These are phyloP conservation scores for Pyrrhura leucotis DNA, from an alignment of 2,797 vertebrate genomes.

Conservation along the genomic window DNA sequence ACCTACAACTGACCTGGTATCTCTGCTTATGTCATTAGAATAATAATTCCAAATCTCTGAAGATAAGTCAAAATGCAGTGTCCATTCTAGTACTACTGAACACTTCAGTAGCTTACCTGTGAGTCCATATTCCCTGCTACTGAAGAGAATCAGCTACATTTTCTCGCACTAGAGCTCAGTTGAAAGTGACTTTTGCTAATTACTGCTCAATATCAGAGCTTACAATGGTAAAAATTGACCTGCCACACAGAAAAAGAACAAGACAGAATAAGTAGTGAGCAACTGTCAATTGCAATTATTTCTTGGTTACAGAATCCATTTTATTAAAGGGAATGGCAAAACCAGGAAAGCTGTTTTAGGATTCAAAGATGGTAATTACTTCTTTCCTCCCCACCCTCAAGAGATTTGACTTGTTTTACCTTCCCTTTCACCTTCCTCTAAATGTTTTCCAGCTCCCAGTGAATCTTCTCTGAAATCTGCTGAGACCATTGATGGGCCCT, in stretches of 20 bases:
- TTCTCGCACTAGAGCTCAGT: background rate
- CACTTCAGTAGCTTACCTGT: background rate
- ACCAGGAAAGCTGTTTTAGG: background rate
- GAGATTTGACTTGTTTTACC: background rate
- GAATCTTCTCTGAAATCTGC: background rate
- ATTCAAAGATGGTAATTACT: background rate
- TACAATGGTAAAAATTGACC: slow-evolving; percentile 43
- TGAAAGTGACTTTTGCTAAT: slow-evolving; percentile 45
- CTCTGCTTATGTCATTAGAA: slow-evolving; percentile 28
- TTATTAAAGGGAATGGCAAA: background rate
- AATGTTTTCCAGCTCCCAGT: background rate
- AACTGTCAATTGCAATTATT: slow-evolving; percentile 1
- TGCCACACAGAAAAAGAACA: background rate
- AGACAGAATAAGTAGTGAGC: background rate
- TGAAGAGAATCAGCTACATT: background rate
- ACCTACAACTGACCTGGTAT: slow-evolving; percentile 24
- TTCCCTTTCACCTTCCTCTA: background rate
- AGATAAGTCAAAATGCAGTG: background rate
- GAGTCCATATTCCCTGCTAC: background rate
- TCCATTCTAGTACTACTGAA: background rate
- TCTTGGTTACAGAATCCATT: background rate
- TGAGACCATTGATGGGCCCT: background rate
- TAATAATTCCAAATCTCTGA: slow-evolving; percentile 43
- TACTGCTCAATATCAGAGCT: slow-evolving; percentile 6
- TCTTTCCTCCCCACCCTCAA: background rate